These are phyloP conservation scores for Macrotus californicus DNA, from an alignment of 2,113 vertebrate species.

Conservation along the genomic window DNA sequence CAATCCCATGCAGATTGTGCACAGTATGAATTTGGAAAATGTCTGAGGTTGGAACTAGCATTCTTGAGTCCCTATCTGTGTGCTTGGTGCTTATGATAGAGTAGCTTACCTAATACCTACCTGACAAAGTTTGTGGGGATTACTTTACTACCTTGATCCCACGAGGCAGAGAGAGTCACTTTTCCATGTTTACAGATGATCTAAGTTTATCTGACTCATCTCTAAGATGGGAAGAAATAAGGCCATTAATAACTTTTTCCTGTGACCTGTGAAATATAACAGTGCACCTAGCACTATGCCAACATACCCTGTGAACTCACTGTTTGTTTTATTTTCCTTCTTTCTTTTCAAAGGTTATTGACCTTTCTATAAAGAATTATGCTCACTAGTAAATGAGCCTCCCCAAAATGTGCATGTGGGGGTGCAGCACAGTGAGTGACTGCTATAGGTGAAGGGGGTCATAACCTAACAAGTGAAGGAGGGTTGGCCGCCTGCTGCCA, in stretches of 20 bases:
- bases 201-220: not conserved
- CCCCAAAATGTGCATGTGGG: not conserved
- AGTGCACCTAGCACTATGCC: not conserved
- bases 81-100: not conserved
- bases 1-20: not conserved
- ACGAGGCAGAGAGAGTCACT: not conserved
- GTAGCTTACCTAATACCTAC: not conserved
- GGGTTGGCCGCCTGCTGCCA: no score
- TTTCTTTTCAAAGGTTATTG: not conserved
- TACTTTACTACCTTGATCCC: not conserved
- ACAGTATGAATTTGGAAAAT: slow-evolving; percentile 3
- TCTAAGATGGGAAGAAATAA: not conserved
- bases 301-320: not conserved
- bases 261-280: not conserved
- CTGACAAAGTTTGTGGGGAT: not conserved
- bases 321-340: not conserved
- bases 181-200: not conserved
- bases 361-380: not conserved
- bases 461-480: no score
- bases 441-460: not conserved
- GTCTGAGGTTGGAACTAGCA: not conserved
- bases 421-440: not conserved
- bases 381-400: not conserved
- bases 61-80: not conserved
- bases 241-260: not conserved